Conservation (phyloP, 2,888 invertebrate species). For the Exephanes ischioxanthus region DNA sequence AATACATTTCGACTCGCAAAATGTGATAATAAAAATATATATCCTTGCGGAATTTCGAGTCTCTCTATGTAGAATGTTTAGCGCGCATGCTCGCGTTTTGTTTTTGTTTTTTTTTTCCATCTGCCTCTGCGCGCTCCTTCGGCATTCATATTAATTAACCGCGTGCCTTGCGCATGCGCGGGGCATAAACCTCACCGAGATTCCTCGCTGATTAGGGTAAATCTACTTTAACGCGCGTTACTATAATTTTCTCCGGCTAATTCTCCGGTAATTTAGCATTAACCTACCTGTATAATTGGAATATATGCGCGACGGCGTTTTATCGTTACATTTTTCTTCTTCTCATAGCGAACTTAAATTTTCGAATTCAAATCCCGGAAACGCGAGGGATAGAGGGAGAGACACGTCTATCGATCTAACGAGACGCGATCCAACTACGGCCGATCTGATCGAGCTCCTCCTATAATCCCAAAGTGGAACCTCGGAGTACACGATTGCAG, state of each 20-base stretch:
- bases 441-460: conserved; percentile 1
- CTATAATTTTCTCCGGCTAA: conserved; percentile 15
- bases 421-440: conserved; percentile 35
- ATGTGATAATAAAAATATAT: too few species aligned
- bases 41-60: neutral
- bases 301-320: neutral
- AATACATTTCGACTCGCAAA: too few species aligned
- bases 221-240: conserved; percentile 31
- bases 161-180: neutral
- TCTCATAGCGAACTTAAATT: neutral
- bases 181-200: neutral
- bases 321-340: neutral
- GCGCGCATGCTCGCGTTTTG: neutral
- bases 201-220: conserved; percentile 18
- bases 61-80: neutral
- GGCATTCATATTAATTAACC: conserved; percentile 50
- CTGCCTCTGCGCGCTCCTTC: neutral
- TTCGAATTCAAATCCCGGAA: conserved; percentile 1
- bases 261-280: conserved; percentile 28
- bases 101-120: neutral
- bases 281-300: conserved; percentile 3
- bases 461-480: conserved; percentile 17
- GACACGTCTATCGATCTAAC: conserved; percentile 49
- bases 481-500: conserved; percentile 22
- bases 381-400: conserved; percentile 7